Evolutionary conservation across 2,113 vertebrate species (phyloP).

Genomic region (Pseudonaja textilis): DNA sequence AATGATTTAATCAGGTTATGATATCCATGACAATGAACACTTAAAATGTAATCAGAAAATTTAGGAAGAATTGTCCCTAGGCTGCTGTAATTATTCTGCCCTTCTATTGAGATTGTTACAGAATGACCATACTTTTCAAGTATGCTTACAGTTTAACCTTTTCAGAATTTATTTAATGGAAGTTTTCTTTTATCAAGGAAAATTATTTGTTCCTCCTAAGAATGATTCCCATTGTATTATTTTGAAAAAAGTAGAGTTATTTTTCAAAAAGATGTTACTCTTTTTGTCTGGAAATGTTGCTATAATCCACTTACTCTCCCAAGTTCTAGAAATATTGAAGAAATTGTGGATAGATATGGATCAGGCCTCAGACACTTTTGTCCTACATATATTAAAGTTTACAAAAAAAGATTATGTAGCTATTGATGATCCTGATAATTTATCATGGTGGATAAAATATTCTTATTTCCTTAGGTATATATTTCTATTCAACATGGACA

Average conservation of each 20-base stretch:
- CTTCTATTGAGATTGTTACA: conserved; percentile 66
- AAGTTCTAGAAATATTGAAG: neutral
- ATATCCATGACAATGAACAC: conserved; percentile 93
- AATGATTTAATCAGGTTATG: conserved; percentile 94
- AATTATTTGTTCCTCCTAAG: neutral
- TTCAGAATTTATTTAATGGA: neutral
- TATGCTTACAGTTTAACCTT: neutral
- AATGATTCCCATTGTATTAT: neutral
- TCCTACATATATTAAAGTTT: conserved; percentile 2
- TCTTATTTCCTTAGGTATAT: conserved; percentile 29
- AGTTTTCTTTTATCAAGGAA: neutral
- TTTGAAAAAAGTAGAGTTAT: neutral
- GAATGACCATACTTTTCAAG: conserved; percentile 19
- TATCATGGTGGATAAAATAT: neutral
- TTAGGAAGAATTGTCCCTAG: conserved; percentile 88
- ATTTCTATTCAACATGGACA: neutral
- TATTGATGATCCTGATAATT: conserved; percentile 22
- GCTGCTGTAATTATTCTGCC: conserved; percentile 81
- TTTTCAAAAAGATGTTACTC: neutral
- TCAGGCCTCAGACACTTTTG: neutral
- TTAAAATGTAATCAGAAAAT: conserved; percentile 94
- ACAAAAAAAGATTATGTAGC: neutral
- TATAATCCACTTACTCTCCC: neutral
- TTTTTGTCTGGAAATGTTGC: neutral
- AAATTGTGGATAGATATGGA: conserved; percentile 2